These are phyloP conservation scores for Catagonus wagneri DNA, from an alignment of 2,113 vertebrate species.

Conservation along the genomic window DNA sequence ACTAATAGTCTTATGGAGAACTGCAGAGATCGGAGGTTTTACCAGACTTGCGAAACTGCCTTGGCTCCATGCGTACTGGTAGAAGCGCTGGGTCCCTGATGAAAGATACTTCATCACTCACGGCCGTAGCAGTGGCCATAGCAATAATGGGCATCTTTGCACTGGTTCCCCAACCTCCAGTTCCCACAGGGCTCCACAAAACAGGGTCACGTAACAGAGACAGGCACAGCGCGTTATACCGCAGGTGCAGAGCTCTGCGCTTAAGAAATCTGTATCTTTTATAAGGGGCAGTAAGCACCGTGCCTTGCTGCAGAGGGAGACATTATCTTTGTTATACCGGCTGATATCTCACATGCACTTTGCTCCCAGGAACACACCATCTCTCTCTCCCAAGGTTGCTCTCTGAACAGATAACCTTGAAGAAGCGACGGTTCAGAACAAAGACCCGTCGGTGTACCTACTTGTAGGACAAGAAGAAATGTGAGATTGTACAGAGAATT, in stretches of 20 bases:
- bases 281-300: not conserved
- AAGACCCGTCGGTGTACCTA: not conserved
- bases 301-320: not conserved
- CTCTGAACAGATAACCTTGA: not conserved
- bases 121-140: not conserved
- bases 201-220: not conserved
- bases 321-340: not conserved
- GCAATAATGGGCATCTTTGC: not conserved
- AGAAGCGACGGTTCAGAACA: not conserved
- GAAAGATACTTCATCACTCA: not conserved
- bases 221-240: not conserved
- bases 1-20: not conserved
- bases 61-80: too few species aligned
- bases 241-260: not conserved
- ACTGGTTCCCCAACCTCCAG: not conserved
- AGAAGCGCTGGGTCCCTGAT: not conserved
- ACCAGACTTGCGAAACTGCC: not conserved
- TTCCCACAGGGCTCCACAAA: not conserved
- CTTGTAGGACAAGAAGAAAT: not conserved
- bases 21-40: slow-evolving; percentile 30
- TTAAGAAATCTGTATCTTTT: not conserved
- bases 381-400: not conserved
- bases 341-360: not conserved
- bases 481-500: not conserved
- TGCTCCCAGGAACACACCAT: not conserved